phyloP scores from a whole-genome alignment of 2,113 vertebrate species.

The Triplophysa siluroides region DNA sequence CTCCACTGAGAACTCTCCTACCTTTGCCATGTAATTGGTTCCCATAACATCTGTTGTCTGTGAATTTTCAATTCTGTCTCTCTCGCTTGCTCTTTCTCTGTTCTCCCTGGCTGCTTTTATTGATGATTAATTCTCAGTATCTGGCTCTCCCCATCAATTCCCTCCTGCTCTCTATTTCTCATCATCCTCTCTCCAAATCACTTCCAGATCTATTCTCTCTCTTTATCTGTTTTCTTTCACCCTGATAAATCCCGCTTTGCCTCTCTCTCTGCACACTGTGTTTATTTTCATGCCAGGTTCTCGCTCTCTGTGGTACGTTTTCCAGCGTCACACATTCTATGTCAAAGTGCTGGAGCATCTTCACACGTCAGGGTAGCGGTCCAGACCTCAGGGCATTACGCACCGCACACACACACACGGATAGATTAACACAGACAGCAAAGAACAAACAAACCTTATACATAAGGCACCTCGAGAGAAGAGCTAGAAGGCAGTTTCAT shows the following conservation, averaged over 20 bases:
- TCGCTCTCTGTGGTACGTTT: conserved; percentile 2
- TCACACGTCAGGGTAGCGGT: neutral
- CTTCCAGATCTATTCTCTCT: conserved; percentile 24
- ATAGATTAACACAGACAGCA: neutral
- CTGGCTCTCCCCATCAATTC: neutral
- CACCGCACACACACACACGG: neutral
- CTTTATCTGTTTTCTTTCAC: conserved; percentile 24
- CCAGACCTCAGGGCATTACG: neutral
- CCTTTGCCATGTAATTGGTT: conserved; percentile 16
- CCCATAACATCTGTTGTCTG: neutral
- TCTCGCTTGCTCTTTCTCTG: conserved; percentile 33
- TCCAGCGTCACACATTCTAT: neutral
- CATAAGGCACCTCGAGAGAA: neutral
- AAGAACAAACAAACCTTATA: neutral
- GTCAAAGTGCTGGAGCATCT: neutral
- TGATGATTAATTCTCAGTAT: conserved; percentile 15
- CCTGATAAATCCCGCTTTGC: neutral
- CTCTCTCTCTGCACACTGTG: neutral
- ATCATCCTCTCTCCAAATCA: conserved; percentile 2
- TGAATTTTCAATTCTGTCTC: conserved; percentile 40
- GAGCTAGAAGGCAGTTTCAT: neutral
- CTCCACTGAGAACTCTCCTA: neutral
- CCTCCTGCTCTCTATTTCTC: neutral
- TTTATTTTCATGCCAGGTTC: conserved; percentile 1
- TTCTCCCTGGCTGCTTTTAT: conserved; percentile 2